A percentile compares a stretch with the other conserved stretches of the same genome.
These are phyloP conservation scores for Doryteuthis pealeii DNA, from an alignment of 1,140 invertebrate genomes.

Conservation along the genomic window DNA sequence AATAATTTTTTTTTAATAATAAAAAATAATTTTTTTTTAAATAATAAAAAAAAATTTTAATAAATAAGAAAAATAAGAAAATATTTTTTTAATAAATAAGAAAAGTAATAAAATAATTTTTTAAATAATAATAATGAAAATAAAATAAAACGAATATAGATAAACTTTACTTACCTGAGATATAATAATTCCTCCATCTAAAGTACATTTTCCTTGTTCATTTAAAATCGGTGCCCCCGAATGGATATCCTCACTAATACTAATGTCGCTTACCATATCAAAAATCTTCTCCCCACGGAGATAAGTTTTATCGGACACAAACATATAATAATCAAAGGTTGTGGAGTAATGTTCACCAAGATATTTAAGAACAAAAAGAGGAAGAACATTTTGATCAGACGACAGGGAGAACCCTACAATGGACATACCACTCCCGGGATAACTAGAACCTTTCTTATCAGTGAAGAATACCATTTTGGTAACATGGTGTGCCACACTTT, in stretches of 20 bases:
- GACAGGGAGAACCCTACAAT: constrained; percentile 57
- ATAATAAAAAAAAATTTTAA: too few species aligned
- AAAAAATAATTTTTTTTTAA: too few species aligned
- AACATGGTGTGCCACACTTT: constrained; percentile 76
- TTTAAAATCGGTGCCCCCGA: constrained; percentile 63
- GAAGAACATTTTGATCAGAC: constrained; percentile 45
- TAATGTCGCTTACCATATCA: constrained; percentile 73
- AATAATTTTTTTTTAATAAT: too few species aligned
- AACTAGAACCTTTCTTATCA: constrained; percentile 67
- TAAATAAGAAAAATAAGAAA: too few species aligned
- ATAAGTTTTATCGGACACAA: constrained; percentile 80
- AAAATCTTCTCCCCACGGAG: constrained; percentile 74
- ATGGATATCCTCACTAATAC: constrained; percentile 79
- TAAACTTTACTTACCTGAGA: constrained; percentile 41
- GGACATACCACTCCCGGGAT: constrained; percentile 57
- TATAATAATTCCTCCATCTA: constrained; percentile 50
- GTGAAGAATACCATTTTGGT: constrained; percentile 78
- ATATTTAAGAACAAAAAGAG: constrained; percentile 78
- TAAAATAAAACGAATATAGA: too few species aligned
- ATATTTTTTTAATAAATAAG: too few species aligned
- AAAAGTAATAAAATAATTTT: too few species aligned
- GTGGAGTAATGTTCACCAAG: constrained; percentile 84
- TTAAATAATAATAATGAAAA: too few species aligned
- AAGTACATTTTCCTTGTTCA: constrained; percentile 48
- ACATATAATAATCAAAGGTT: constrained; percentile 87